phyloP scores from a whole-genome alignment of 1,140 invertebrate species.

The Drosophila aff. region DNA sequence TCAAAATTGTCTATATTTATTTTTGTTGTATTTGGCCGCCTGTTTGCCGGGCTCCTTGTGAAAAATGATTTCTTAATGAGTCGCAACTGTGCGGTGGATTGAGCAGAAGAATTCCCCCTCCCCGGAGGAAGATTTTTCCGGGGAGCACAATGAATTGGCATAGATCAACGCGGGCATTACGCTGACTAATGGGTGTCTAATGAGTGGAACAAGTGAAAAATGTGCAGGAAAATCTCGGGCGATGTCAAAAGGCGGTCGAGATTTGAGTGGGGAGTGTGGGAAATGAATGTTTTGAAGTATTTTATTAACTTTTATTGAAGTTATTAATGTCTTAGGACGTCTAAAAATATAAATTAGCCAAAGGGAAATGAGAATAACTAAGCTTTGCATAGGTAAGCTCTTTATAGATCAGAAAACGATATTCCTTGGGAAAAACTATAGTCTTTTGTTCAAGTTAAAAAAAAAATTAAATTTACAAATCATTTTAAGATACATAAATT shows the following conservation, averaged over 20 bases:
- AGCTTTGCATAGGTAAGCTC: not conserved
- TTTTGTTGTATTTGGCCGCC: slow-evolving; percentile 14
- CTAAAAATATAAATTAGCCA: not conserved
- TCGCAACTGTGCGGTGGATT: slow-evolving; percentile 40
- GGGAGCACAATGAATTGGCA: slow-evolving; percentile 25
- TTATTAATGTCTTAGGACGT: not conserved
- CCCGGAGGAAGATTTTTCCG: not conserved
- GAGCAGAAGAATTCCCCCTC: slow-evolving; percentile 9
- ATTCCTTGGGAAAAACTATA: not conserved
- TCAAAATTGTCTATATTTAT: slow-evolving; percentile 47
- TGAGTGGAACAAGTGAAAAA: slow-evolving; percentile 37
- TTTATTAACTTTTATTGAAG: not conserved
- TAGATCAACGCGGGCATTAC: slow-evolving; percentile 37
- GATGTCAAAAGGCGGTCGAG: not conserved
- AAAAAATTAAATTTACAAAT: not conserved
- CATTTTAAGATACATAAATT: not conserved
- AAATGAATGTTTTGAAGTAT: not conserved
- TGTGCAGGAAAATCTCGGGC: not conserved
- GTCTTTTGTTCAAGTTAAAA: not conserved
- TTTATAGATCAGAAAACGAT: not conserved
- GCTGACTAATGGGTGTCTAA: slow-evolving; percentile 45
- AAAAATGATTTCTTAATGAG: slow-evolving; percentile 66
- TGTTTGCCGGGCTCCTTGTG: slow-evolving; percentile 45
- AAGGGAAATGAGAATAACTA: not conserved
- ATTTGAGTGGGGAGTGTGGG: not conserved